A percentile compares a stretch with the other conserved stretches of the same genome.
phyloP scores from a whole-genome alignment of 1,140 invertebrate genomes.

The Littorina saxatilis region DNA sequence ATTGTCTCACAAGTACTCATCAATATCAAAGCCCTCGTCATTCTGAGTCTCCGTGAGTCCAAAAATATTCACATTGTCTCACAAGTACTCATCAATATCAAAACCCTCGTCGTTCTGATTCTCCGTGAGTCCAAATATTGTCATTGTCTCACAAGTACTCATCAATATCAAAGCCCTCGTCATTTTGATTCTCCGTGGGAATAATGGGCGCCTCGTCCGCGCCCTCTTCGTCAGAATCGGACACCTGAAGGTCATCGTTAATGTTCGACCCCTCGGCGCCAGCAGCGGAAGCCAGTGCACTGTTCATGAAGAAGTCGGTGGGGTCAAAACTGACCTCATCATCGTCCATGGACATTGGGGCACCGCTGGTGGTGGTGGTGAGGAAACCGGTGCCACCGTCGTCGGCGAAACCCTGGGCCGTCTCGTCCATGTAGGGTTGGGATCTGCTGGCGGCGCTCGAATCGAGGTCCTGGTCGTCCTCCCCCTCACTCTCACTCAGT shows the following conservation, averaged over 20 bases:
- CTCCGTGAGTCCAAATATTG: no score
- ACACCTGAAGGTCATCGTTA: conserved; percentile 83
- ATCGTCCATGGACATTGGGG: conserved; percentile 31
- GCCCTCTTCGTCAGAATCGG: conserved; percentile 83
- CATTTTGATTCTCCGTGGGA: conserved; percentile 50
- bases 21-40: conserved; percentile 71
- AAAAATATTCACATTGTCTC: no score
- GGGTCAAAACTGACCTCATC: conserved; percentile 70
- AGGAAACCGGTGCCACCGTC: not conserved
- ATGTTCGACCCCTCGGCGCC: conserved; percentile 54
- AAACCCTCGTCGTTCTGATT: conserved; percentile 66
- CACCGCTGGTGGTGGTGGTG: not conserved
- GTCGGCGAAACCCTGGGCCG: conserved; percentile 16
- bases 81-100: conserved; percentile 72
- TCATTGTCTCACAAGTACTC: conserved; percentile 69
- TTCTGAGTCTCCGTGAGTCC: conserved; percentile 51
- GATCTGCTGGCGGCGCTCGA: not conserved
- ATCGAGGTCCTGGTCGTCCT: conserved; percentile 38
- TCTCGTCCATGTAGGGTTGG: conserved; percentile 21
- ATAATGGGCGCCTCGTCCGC: conserved; percentile 53
- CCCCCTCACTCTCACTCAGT: conserved; percentile 60
- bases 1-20: conserved; percentile 69
- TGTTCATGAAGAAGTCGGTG: conserved; percentile 72
- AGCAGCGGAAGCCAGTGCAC: conserved; percentile 59
- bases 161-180: conserved; percentile 72